A percentile compares a stretch with the other conserved stretches of the same genome.
These are phyloP conservation scores for Aphrocallistes beatrix DNA, from an alignment of 37 sponge, comb jelly and placozoan genomes.

Conservation along the genomic window DNA sequence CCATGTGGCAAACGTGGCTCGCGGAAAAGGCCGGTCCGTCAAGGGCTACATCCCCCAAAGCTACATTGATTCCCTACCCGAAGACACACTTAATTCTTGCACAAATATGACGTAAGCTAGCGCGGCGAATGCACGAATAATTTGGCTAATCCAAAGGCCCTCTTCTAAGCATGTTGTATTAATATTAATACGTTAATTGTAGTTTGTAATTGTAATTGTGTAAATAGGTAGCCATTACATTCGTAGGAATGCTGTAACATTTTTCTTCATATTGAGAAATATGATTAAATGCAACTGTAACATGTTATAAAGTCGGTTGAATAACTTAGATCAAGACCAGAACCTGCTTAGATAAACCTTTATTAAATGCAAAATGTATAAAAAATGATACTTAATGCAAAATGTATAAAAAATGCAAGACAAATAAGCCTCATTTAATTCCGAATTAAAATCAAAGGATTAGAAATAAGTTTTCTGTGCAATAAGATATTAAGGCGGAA, in stretches of 20 bases:
- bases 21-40: conserved; percentile 22
- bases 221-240: neutral
- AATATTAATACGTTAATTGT: neutral
- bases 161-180: neutral
- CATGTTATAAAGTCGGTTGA: too few species aligned
- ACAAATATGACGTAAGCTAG: neutral
- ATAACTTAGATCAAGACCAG: too few species aligned
- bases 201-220: neutral
- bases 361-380: too few species aligned
- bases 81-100: conserved; percentile 3
- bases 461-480: too few species aligned
- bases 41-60: neutral
- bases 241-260: neutral
- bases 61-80: conserved; percentile 8
- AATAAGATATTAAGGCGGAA: too few species aligned
- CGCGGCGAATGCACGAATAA: conserved; percentile 19
- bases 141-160: neutral
- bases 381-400: too few species aligned
- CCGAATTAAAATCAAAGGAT: too few species aligned
- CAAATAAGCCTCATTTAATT: too few species aligned
- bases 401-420: too few species aligned
- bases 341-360: too few species aligned
- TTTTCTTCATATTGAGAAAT: too few species aligned
- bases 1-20: conserved; percentile 57
- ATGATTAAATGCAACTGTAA: too few species aligned